Conservation (phyloP, 2,113 vertebrate genomes). For the Oenanthe melanoleuca region DNA sequence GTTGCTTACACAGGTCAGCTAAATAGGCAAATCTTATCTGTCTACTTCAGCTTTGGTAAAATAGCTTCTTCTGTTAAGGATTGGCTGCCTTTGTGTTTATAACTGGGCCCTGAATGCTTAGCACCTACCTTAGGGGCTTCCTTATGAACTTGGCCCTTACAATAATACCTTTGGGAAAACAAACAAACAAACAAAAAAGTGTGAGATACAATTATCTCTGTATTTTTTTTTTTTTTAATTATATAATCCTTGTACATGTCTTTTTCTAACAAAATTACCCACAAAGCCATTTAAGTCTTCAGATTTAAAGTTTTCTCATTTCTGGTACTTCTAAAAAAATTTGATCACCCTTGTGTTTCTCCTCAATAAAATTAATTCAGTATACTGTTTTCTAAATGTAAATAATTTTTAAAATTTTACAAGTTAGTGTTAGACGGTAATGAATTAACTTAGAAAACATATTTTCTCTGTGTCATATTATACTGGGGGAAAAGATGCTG, state of each 20-base stretch:
- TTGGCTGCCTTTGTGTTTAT: not conserved
- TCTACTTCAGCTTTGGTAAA: not conserved
- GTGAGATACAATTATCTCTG: not conserved
- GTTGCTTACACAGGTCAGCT: not conserved
- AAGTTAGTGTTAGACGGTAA: not conserved
- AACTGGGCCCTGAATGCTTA: not conserved
- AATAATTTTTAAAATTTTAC: not conserved
- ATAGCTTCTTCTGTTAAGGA: not conserved
- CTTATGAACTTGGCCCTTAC: not conserved
- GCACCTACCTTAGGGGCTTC: not conserved
- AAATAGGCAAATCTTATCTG: not conserved
- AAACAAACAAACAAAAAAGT: not conserved
- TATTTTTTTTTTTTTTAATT: not conserved
- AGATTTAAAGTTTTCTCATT: not conserved
- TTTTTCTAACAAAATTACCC: not conserved
- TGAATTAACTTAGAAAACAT: not conserved
- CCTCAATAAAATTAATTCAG: not conserved
- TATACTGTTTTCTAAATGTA: not conserved
- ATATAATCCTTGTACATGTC: not conserved
- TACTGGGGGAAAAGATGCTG: not conserved
- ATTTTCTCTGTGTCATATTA: not conserved
- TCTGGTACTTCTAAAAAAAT: not conserved
- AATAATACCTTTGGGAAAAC: not conserved
- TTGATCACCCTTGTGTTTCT: not conserved
- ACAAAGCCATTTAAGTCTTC: not conserved